A percentile compares a stretch with the other conserved stretches of the same genome.
phyloP scores from a whole-genome alignment of 2,113 vertebrate species.

The Neotragus moschatus region DNA sequence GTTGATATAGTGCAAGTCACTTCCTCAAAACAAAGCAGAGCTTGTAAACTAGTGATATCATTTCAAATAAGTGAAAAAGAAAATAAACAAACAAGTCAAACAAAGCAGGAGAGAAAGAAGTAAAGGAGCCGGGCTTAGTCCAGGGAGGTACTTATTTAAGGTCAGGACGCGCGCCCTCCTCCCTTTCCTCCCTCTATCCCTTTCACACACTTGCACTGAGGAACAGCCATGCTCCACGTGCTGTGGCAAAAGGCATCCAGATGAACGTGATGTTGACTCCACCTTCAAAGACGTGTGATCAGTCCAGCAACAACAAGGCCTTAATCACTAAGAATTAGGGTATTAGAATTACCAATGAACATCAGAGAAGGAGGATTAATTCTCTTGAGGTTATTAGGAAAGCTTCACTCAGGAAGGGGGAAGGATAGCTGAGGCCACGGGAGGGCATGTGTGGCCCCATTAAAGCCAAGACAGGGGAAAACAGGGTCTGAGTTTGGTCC shows the following conservation, averaged over 20 bases:
- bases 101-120: neutral
- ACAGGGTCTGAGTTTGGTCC: neutral
- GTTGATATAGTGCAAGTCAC: neutral
- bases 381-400: neutral
- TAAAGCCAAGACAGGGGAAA: neutral
- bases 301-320: neutral
- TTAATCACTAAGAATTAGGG: neutral
- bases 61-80: constrained; percentile 1
- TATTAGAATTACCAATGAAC: neutral
- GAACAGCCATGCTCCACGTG: fast-evolving
- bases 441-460: neutral
- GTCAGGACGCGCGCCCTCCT: neutral
- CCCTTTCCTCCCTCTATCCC: too few relatives aligned
- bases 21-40: neutral
- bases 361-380: neutral
- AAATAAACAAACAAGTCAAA: neutral
- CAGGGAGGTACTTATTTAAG: neutral
- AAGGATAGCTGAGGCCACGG: neutral
- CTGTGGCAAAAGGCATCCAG: neutral
- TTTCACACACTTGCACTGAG: neutral
- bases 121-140: neutral
- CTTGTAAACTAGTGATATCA: neutral
- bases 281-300: neutral
- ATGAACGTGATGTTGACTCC: neutral
- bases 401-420: neutral